These are phyloP conservation scores for Copsychus sechellarum DNA, from an alignment of 2,113 vertebrate species.

Conservation along the genomic window DNA sequence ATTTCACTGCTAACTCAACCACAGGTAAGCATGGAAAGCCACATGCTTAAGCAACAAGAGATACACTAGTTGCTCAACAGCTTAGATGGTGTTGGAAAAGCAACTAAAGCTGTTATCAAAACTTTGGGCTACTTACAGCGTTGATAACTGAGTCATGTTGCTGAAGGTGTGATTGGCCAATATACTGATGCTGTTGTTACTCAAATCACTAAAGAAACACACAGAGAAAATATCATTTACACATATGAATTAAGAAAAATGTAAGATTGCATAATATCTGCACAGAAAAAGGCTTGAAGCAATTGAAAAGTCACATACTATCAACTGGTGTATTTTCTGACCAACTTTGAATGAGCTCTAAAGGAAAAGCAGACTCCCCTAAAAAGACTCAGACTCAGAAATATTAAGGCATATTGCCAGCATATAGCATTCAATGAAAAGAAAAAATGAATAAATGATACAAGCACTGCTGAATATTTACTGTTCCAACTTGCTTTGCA, in stretches of 20 bases:
- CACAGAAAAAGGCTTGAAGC: not conserved
- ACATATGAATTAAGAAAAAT: not conserved
- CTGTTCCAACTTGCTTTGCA: not conserved
- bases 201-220: slow-evolving; percentile 85
- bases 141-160: slow-evolving; percentile 94
- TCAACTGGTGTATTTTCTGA: not conserved
- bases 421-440: not conserved
- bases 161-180: slow-evolving; percentile 90
- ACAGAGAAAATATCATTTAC: not conserved
- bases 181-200: slow-evolving; percentile 95
- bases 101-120: not conserved
- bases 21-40: not conserved
- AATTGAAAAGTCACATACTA: not conserved
- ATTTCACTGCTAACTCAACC: not conserved
- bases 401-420: not conserved
- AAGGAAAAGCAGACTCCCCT: not conserved
- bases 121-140: slow-evolving; percentile 75
- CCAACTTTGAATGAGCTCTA: not conserved
- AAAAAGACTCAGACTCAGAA: not conserved
- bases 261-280: not conserved
- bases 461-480: not conserved
- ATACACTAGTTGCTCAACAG: not conserved
- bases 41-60: not conserved
- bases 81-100: not conserved
- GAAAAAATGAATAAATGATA: not conserved